Evolutionary conservation across 1,140 invertebrate species (phyloP).

Genomic region (Tribolium castaneum): DNA sequence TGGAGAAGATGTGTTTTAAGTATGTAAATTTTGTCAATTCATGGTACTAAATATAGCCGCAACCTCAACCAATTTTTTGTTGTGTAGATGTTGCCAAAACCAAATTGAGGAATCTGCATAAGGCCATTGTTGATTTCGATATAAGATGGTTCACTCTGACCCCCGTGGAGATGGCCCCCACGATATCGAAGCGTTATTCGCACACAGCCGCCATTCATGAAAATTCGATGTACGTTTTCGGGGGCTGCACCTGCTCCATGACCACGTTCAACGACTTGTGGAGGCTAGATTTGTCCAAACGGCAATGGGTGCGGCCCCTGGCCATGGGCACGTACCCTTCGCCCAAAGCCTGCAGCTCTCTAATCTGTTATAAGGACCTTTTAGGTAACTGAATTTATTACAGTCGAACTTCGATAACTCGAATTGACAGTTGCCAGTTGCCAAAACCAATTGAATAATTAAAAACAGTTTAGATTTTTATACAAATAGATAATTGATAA

Average conservation of each 20-base stretch:
- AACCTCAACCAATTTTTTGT: slow-evolving; percentile 45
- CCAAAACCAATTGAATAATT: too few species aligned
- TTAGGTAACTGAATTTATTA: slow-evolving; percentile 52
- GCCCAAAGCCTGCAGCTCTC: slow-evolving; percentile 93
- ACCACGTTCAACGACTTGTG: slow-evolving; percentile 98
- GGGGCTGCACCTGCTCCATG: slow-evolving; percentile 92
- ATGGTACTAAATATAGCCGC: slow-evolving; percentile 24
- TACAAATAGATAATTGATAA: too few species aligned
- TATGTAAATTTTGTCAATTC: slow-evolving; percentile 66
- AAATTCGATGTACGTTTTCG: slow-evolving; percentile 94
- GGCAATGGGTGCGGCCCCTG: slow-evolving; percentile 84
- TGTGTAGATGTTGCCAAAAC: slow-evolving; percentile 78
- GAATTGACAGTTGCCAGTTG: slow-evolving; percentile 32
- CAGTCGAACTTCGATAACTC: not conserved
- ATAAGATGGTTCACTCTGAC: slow-evolving; percentile 75
- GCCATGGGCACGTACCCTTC: slow-evolving; percentile 92
- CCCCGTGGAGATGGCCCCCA: slow-evolving; percentile 69
- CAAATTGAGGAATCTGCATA: slow-evolving; percentile 74
- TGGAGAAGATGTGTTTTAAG: slow-evolving; percentile 86
- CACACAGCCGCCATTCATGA: slow-evolving; percentile 88
- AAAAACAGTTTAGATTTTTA: too few species aligned
- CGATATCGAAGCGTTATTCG: slow-evolving; percentile 90
- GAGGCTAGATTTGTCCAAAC: slow-evolving; percentile 87
- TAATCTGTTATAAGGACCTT: slow-evolving; percentile 86
- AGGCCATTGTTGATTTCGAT: slow-evolving; percentile 75